A percentile compares a stretch with the other conserved stretches of the same genome.
Conservation (phyloP, 1,140 invertebrate genomes). For the Fopius arisanus region DNA sequence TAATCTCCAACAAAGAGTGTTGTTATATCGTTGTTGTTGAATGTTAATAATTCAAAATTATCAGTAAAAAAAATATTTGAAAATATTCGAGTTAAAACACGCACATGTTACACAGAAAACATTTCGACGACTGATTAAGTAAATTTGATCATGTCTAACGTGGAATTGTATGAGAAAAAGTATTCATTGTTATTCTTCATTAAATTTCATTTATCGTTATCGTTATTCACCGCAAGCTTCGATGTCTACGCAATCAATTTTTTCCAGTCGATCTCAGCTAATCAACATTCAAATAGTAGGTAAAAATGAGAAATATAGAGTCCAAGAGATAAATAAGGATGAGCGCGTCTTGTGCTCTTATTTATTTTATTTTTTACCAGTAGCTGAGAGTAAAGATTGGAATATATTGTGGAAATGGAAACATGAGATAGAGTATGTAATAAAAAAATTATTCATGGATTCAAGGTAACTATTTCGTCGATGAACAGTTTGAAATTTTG, state of each 20-base stretch:
- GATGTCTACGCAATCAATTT: neutral
- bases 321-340: neutral
- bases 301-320: neutral
- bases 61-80: conserved; percentile 1
- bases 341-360: no score
- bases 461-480: neutral
- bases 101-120: conserved; percentile 43
- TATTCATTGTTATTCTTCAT: conserved; percentile 19
- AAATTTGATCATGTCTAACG: neutral
- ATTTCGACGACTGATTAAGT: neutral
- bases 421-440: no score
- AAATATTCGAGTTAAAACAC: conserved; percentile 48
- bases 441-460: neutral
- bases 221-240: neutral
- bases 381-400: no score
- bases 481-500: neutral
- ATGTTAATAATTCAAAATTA: conserved; percentile 28
- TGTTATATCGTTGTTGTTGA: conserved; percentile 39
- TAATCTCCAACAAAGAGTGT: conserved; percentile 38
- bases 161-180: neutral
- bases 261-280: neutral
- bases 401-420: no score
- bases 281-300: neutral
- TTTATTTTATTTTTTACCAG: no score
- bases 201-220: conserved; percentile 20